Evolutionary conservation across 2,797 vertebrate genomes (phyloP), one percentile per base, ranked within the genome.

Genomic region (Graptemys geographica): DNA sequence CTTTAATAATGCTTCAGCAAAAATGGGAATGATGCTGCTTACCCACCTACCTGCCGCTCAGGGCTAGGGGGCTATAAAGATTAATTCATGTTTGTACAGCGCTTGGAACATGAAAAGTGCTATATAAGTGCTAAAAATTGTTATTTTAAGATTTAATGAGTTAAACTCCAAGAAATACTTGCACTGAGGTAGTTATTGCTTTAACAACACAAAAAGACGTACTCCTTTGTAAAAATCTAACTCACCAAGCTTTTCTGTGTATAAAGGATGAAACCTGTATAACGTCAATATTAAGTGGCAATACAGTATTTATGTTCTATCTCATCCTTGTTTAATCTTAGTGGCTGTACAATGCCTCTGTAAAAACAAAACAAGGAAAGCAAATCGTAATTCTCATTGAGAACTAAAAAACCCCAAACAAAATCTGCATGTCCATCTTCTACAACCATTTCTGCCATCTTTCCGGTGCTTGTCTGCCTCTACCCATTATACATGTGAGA

Each of bases 51-150:
- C 72, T 47, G 72, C 11, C 72, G 28, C 72, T 76, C 49, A 44
- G 44, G 27, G 8, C 25, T 5, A 18, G 28, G 8, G 44, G 15
- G 13, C 44, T 49, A 44, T 28, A 87, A 84, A 91, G 92, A 92
- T 83, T 94, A 90, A 83, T 69, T 83, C 65, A 86, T 5, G 69
- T 87, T 95, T 81, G 69, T 90, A 87, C 84, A 94, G 96, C 89
- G 89, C 95, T 91, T 51, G 86, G 79, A 92, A 95, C 86, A 92
- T 41, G 69, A 62, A 87, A 97, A 96, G 96, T 97, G 96, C 95
- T 95, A 79, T 33, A 0, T 19, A 97, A 97, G 95, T 97, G 93
- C 89, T 90, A 83, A 94, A 89, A 51, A 49, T 81, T 91, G 90
- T 92, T 89, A 90, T 81, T 90, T 93, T 89, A 89, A 69, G 87